Evolutionary conservation across 2,797 vertebrate genomes (phyloP).

Genomic region (Hydrocynus forskahlii): DNA sequence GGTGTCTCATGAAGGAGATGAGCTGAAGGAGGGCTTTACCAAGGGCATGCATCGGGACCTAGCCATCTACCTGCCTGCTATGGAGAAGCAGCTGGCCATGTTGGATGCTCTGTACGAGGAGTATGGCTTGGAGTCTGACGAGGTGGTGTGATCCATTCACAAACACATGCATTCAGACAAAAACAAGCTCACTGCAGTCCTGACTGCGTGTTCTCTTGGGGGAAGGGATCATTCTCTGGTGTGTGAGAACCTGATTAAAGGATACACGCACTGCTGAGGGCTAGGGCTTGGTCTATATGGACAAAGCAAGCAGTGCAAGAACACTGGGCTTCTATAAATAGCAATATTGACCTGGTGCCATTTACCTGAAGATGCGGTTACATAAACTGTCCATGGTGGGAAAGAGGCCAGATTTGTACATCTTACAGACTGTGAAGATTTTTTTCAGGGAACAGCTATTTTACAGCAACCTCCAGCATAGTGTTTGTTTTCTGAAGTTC

Average conservation of each 20-base stretch:
- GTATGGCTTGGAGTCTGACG: conserved; percentile 94
- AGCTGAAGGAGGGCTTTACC: conserved; percentile 84
- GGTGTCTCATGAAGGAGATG: conserved; percentile 84
- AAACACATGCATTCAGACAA: neutral
- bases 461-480: conserved; percentile 15
- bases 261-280: conserved; percentile 4
- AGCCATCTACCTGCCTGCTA: conserved; percentile 90
- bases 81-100: conserved; percentile 90
- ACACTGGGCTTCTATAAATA: neutral
- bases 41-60: conserved; percentile 89
- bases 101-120: conserved; percentile 92
- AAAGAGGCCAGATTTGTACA: conserved; percentile 6
- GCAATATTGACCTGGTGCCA: neutral
- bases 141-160: conserved; percentile 86
- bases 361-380: neutral
- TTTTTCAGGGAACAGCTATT: conserved; percentile 48
- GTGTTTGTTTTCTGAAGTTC: conserved; percentile 13
- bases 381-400: conserved; percentile 1
- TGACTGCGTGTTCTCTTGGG: neutral
- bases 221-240: neutral
- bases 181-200: conserved; percentile 9
- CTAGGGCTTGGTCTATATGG: conserved; percentile 2
- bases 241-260: neutral
- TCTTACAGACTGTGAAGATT: conserved; percentile 15
- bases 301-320: neutral